Percentiles rank a stretch among this genome's conserved stretches.
phyloP scores from a whole-genome alignment of 2,888 invertebrate species.

The Epinotia nisella region DNA sequence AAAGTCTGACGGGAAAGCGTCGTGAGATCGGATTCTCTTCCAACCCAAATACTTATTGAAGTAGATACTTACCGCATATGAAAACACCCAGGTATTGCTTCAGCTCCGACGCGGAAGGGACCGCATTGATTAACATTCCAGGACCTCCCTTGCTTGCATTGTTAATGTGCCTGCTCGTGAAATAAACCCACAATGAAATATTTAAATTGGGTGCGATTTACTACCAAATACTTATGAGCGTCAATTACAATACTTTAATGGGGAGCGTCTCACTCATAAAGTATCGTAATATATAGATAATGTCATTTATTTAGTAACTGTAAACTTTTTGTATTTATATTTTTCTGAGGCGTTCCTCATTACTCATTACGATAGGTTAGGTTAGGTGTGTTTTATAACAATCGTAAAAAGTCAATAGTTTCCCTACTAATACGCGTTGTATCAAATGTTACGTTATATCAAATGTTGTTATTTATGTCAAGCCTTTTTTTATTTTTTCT shows the following conservation, averaged over 20 bases:
- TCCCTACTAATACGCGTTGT: too few relatives aligned
- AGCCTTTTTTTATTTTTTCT: too few relatives aligned
- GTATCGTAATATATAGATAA: too few relatives aligned
- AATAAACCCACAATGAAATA: slow-evolving; percentile 46
- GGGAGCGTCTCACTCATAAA: too few relatives aligned
- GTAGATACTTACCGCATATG: slow-evolving; percentile 68
- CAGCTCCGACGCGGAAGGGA: slow-evolving; percentile 61
- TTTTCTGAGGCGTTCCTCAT: too few relatives aligned
- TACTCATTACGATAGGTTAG: too few relatives aligned
- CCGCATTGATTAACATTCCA: slow-evolving; percentile 51
- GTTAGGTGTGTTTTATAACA: too few relatives aligned
- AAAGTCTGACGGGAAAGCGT: background rate
- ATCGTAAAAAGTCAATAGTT: too few relatives aligned
- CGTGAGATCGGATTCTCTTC: background rate
- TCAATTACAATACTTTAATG: background rate
- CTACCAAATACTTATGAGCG: background rate
- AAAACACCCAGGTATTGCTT: slow-evolving; percentile 72
- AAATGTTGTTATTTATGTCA: too few relatives aligned
- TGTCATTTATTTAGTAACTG: too few relatives aligned
- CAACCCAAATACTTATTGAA: background rate
- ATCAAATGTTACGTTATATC: too few relatives aligned
- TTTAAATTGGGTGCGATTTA: background rate
- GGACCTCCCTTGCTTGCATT: slow-evolving; percentile 50
- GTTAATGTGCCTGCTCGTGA: slow-evolving; percentile 54
- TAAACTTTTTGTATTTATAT: too few relatives aligned